Evolutionary conservation across 2,797 vertebrate genomes (phyloP), one percentile per base, ranked within the genome.

Genomic region (Agapornis canus): DNA sequence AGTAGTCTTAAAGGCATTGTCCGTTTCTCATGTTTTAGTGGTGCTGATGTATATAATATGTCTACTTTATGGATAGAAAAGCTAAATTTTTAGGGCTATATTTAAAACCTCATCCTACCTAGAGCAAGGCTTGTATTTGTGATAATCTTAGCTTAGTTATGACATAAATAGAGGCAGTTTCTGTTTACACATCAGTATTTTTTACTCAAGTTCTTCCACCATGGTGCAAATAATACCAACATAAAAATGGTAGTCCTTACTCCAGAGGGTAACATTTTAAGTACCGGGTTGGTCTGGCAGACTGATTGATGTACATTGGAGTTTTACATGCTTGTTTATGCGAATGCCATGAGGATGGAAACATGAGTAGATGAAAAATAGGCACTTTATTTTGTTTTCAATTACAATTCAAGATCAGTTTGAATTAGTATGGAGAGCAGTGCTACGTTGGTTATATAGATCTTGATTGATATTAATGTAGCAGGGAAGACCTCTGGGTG

Each of bases 41-140:
- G 6, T 60, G 45, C 45, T 1, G 0, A 43, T 77, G n/a, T 2
- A 0, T 72, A 27, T 48, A 21, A 47, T 54, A 26, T 3, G 3
- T 65, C 27, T 60, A 23, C 54, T 32, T 68, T 81, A 32, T 2
- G 5, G 29, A 32, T 54, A 6, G 52, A 72, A 63, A 69, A 78
- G 13, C 47, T 75, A 35, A 72, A 51, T 40, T 43, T 32, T 26
- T 72, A 13, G 10, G 13, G 1, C 7, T n/a, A 8, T 71, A 6
- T 68, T 65, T 22, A 82, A 77, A 76, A n/a, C 25, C 5, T 94
- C 16, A 12, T 65, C 17, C 23, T 65, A 5, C 31, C 7, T 48
- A 26, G 26, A 64, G 45, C 27, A 75, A 75, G 32, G 10, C 37
- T 61, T 78, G 20, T 78, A 19, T 78, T 88, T 64, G 14, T 45